These are phyloP conservation scores for Pollicipes pollicipes DNA, from an alignment of 1,140 invertebrate genomes.

Conservation along the genomic window DNA sequence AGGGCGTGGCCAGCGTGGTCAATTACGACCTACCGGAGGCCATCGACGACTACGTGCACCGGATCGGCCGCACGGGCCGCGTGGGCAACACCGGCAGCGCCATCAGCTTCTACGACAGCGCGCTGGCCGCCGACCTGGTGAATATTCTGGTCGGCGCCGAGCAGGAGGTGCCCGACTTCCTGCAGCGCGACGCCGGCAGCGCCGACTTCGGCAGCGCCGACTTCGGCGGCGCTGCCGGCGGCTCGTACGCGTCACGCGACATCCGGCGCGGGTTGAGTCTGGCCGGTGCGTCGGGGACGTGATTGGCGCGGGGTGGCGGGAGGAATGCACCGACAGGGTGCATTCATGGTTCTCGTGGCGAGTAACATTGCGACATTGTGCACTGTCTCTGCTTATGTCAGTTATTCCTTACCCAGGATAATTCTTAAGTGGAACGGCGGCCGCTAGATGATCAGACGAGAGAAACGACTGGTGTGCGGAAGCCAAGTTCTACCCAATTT, in stretches of 20 bases:
- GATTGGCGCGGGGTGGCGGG: no score
- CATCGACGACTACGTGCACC: constrained; percentile 84
- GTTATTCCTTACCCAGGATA: no score
- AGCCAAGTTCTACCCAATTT: no score
- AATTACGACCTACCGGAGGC: constrained; percentile 75
- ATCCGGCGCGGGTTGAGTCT: not conserved
- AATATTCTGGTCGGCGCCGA: constrained; percentile 41
- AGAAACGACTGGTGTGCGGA: no score
- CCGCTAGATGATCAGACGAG: no score
- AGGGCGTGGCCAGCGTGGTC: constrained; percentile 63
- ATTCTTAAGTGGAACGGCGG: no score
- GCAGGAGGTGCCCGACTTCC: constrained; percentile 30
- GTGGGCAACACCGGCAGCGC: constrained; percentile 78
- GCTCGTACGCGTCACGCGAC: not conserved
- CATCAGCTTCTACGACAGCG: constrained; percentile 59
- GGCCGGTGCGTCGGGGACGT: no score
- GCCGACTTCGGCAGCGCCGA: no score
- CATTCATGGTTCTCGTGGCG: no score
- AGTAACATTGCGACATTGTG: no score
- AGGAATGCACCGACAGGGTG: no score
- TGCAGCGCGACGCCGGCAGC: constrained; percentile 21
- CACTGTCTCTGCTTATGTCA: no score
- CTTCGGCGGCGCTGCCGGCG: constrained; percentile 11
- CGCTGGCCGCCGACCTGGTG: constrained; percentile 43
- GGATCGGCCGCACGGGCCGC: constrained; percentile 82